Evolutionary conservation across 1,140 invertebrate genomes (phyloP), one percentile per base, ranked within the genome.

Genomic region (Papilio helenus): DNA sequence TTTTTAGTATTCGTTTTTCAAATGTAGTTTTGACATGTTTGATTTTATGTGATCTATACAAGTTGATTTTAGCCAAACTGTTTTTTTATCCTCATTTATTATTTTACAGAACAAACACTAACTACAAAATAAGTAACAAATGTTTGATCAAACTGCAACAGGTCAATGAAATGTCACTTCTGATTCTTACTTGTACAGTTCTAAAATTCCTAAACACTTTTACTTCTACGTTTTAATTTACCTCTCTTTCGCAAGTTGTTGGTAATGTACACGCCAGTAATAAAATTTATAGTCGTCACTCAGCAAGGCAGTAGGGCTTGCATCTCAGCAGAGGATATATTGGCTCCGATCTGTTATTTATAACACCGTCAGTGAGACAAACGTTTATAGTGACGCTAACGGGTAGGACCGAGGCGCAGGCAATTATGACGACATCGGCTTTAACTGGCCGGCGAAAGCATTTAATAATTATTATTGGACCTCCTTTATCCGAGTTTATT

Each of bases 331-430:
- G 79, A 58, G 74, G 82, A 82, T 88, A 87, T 88, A 88, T 88
- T 83, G 85, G 51, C 77, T 76, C 85, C 84, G 84, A 89, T 89
- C 84, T 76, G 78, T 88, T 87, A 91, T 90, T 91, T 91, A 89
- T 87, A 88, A 84, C 85, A 81, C 83, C 74, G 76, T 82, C 80
- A 80, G 71, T 78, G 46, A 44, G 71, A 82, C 80, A 76, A 77
- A 79, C 80, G 80, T 89, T 91, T 90, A 90, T 87, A 79, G 78
- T 80, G 44, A 80, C 81, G 81, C 82, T 84, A 86, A 89, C 82
- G 79, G 81, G 79, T 77, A 81, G 84, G 84, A 86, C 84, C 87
- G 85, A 81, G 86, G 85, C 87, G 83, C 86, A 86, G 84, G 86
- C 87, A 88, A 87, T 88, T 88, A 85, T 86, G 85, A 87, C 82